A percentile compares a stretch with the other conserved stretches of the same genome.
Conservation (phyloP, 2,888 invertebrate genomes). For the Drosophila longiperda region DNA sequence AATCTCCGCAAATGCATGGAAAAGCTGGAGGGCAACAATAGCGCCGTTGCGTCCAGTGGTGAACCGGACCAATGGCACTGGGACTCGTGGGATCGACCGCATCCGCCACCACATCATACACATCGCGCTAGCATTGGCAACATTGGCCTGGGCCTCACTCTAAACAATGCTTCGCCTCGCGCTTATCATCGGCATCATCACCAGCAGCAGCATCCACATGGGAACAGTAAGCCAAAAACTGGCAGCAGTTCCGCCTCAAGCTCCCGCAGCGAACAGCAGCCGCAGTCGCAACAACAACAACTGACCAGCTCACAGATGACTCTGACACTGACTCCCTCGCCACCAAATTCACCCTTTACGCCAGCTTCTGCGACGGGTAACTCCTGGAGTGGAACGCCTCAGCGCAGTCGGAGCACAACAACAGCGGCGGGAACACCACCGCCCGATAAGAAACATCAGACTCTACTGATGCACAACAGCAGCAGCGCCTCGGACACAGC, state of each 20-base stretch:
- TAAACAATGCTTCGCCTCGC: conserved; percentile 78
- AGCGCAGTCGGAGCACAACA: conserved; percentile 69
- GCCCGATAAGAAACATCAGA: conserved; percentile 90
- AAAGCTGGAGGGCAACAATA: conserved; percentile 56
- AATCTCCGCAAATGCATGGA: conserved; percentile 91
- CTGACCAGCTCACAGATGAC: conserved; percentile 76
- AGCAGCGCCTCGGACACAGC: conserved; percentile 37
- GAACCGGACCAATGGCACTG: conserved; percentile 89
- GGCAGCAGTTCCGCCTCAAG: conserved; percentile 23
- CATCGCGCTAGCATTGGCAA: conserved; percentile 84
- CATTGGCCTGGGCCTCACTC: conserved; percentile 68
- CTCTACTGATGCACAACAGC: conserved; percentile 83
- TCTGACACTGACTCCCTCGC: conserved; percentile 84
- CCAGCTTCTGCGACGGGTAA: conserved; percentile 53
- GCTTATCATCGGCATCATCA: conserved; percentile 72
- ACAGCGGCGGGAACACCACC: conserved; percentile 88
- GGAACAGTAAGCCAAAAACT: conserved; percentile 33
- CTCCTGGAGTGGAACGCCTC: conserved; percentile 79
- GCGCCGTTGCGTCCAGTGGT: conserved; percentile 21
- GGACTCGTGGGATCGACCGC: conserved; percentile 95
- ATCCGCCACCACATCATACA: conserved; percentile 83
- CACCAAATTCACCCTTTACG: conserved; percentile 84
- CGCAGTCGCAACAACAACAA: conserved; percentile 19
- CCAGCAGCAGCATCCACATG: conserved; percentile 22
- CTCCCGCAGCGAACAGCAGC: conserved; percentile 51